These are phyloP conservation scores for Apis laboriosa DNA, from an alignment of 1,140 invertebrate species.

Conservation along the genomic window DNA sequence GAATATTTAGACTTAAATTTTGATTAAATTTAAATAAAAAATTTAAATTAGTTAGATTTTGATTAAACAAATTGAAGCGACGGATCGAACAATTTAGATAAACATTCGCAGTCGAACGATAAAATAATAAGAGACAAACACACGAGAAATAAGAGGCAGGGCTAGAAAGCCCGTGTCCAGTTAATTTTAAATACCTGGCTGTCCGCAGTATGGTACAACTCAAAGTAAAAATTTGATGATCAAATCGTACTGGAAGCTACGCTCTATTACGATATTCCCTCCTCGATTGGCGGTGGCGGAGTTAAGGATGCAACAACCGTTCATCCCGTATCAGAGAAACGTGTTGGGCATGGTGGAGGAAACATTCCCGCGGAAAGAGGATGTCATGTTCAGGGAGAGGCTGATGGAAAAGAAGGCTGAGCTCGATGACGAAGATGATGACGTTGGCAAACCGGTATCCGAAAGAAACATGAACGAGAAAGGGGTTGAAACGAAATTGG, in stretches of 20 bases:
- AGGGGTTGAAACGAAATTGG: too few relatives aligned
- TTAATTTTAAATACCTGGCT: constrained; percentile 66
- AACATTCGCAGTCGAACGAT: too few relatives aligned
- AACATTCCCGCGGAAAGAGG: background rate
- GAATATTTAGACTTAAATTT: too few relatives aligned
- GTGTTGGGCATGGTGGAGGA: background rate
- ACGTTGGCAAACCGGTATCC: too few relatives aligned
- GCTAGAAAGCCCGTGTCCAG: constrained; percentile 59
- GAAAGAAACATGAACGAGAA: too few relatives aligned
- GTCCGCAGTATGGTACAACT: constrained; percentile 50
- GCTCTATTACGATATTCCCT: too few relatives aligned
- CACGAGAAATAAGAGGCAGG: constrained; percentile 35
- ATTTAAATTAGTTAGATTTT: too few relatives aligned
- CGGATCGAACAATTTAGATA: too few relatives aligned
- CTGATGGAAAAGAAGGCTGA: background rate
- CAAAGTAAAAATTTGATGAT: constrained; percentile 8
- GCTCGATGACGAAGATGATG: too few relatives aligned
- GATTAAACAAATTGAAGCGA: too few relatives aligned
- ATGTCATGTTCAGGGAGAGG: background rate
- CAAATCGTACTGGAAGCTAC: constrained; percentile 3
- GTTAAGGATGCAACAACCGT: background rate
- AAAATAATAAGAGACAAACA: too few relatives aligned
- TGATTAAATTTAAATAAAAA: too few relatives aligned
- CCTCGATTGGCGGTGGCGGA: rapidly evolving
- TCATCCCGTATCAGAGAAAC: background rate